Base-by-base conservation (phyloP, 2,113 vertebrate species). In the Pygoscelis antarcticus region DNA sequence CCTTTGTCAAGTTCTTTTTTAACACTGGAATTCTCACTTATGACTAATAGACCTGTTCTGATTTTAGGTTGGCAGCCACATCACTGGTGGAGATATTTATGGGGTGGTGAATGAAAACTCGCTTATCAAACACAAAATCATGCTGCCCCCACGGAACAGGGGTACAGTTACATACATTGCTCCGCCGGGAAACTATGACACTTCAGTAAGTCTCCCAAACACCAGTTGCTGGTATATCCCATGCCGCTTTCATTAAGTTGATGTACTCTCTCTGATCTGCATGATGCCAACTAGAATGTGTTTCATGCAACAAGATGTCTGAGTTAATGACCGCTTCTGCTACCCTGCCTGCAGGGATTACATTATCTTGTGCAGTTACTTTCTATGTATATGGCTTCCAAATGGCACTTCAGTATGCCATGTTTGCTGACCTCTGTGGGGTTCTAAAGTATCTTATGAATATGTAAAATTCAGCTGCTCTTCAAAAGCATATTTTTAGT, bases 61-160 rank as follows among this genome's bases (percentile, higher is more conserved):
- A 89, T 77, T 94, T 75, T 93, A 99, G 99, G 98, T 98, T 80
- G 99, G 99, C 95, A 99, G 99, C 98, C 99, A 99, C 95, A 99
- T 99, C 96, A 99, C 99, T 62, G 99, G 99, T 42, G 99, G 99
- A 51, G 99, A 99, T 98, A 99, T 99, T 97, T 99, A 99, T 51
- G 99, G 98, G 62, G 68, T 98, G 66, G 99, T 99, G 86, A 97
- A 94, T 23, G 99, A 99, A 96, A 99, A 99, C 94, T 99, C 99
- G 6, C 99, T 99, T 65, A 99, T 99, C 97, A 99, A 97, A 94
- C 99, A 99, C 98, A 99, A 99, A 98, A 98, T 99, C 96, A 99
- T 99, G 99, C 98, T 99, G 76, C 99, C 99, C 6, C 99, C 99
- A 42, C 98, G 96, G 86, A 99, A 99, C 94, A 97, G 99, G 96